Evolutionary conservation across 2,888 invertebrate genomes (phyloP), one percentile per base, ranked within the genome.

Genomic region (Stenoptilia bipunctidactyla): DNA sequence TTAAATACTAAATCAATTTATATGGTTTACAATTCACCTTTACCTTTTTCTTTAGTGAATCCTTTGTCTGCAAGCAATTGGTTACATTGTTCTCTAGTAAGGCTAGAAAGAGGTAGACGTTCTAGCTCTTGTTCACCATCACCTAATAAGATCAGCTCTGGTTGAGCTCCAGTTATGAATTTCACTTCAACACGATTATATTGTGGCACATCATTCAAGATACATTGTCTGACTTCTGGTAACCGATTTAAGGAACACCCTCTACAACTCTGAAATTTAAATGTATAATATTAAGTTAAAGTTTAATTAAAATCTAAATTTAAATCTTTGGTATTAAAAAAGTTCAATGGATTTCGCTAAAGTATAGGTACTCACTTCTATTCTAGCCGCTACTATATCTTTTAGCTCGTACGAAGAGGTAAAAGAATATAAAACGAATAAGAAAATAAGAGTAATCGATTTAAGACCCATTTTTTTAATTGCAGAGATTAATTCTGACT

Each of bases 201-300:
- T 27, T 72, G 66, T 1, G 89, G 89, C n/a, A 90, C 72, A 56
- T 91, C 91, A 40, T 89, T 84, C 65, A 87, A 87, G 13, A 90
- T 85, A 53, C 91, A 91, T 40, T 75, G 64, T 58, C 88, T 89
- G 5, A 91, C 88, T 55, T 90, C 88, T 0, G 87, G 86, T 33
- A 90, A 71, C 40, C 89, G 79, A 53, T 90, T 90, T 40, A 91
- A 61, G 1, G 87, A 86, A 58, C 91, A 91, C 36, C 90, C 90
- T 51, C 87, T 79, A 64, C 91, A 91, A 53, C 88, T 90, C 91
- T 91, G 67, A n/a, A 62, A 34, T 33, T n/a, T 9, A n/a, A n/a
- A n/a, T n/a, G n/a, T n/a, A n/a, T n/a, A n/a, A n/a, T n/a, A n/a
- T n/a, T n/a, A n/a, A n/a, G n/a, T n/a, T n/a, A n/a, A n/a, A n/a